phyloP scores from a whole-genome alignment of 2,888 invertebrate genomes.

The Tortricodes alternella region DNA sequence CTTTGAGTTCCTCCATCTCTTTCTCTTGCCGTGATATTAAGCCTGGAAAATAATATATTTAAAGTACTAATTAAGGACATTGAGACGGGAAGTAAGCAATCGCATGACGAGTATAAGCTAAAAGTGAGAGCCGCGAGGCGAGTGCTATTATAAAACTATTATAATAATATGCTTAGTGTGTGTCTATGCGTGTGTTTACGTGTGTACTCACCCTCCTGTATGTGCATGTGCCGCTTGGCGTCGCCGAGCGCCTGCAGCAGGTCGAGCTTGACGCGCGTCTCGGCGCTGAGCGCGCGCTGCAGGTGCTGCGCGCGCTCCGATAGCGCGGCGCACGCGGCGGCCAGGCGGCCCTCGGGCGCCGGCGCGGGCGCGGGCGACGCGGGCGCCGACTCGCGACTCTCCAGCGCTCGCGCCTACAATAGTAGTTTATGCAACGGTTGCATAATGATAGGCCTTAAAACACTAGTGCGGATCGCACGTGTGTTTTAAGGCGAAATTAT shows the following conservation, averaged over 20 bases:
- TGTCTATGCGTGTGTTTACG: background rate
- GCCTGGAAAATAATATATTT: constrained; percentile 85
- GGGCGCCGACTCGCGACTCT: constrained; percentile 40
- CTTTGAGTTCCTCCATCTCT: constrained; percentile 95
- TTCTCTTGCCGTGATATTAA: constrained; percentile 92
- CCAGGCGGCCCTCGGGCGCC: constrained; percentile 80
- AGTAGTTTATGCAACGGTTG: background rate
- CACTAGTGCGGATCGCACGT: no score
- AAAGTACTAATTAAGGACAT: no score
- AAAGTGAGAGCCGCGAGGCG: background rate
- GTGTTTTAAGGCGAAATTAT: no score
- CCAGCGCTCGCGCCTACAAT: constrained; percentile 47
- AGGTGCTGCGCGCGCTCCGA: constrained; percentile 96
- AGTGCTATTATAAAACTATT: background rate
- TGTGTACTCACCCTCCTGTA: constrained; percentile 87
- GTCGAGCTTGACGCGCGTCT: constrained; percentile 98
- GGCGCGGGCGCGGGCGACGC: constrained; percentile 84
- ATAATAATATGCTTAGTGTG: background rate
- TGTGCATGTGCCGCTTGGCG: constrained; percentile 94
- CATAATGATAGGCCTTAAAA: no score
- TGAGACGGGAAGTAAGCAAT: no score
- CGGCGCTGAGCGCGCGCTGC: constrained; percentile 96
- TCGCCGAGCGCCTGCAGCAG: constrained; percentile 98
- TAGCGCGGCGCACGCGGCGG: constrained; percentile 87
- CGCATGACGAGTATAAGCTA: no score